Percentiles rank a stretch among this genome's conserved stretches.
Evolutionary conservation across 2,113 vertebrate genomes (phyloP).

Genomic region (Cnemophilus loriae): DNA sequence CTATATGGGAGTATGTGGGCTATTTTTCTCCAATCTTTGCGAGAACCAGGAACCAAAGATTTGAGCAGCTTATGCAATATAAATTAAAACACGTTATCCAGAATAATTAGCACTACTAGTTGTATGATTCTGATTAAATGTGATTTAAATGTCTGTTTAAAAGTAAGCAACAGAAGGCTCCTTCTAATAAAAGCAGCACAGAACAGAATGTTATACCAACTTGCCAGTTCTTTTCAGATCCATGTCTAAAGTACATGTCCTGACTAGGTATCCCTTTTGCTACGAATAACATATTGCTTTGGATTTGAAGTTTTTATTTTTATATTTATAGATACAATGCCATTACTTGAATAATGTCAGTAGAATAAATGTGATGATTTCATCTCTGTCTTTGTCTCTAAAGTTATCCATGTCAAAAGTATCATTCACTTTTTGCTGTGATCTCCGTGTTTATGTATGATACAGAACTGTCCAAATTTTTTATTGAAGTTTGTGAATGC

Average conservation of each 20-base stretch:
- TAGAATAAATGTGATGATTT: neutral
- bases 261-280: neutral
- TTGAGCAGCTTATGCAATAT: neutral
- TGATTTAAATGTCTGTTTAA: neutral
- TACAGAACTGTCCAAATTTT: neutral
- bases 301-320: neutral
- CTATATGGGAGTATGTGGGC: neutral
- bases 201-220: neutral
- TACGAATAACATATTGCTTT: neutral
- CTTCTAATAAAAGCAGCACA: neutral
- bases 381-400: neutral
- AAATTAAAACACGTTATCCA: neutral
- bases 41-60: neutral
- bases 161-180: slow-evolving; percentile 6
- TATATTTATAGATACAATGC: neutral
- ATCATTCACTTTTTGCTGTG: fast-evolving
- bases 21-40: neutral
- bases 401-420: neutral
- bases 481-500: neutral
- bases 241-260: neutral
- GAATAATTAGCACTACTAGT: neutral
- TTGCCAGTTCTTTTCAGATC: slow-evolving; percentile 28
- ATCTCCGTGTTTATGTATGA: neutral
- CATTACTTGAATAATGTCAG: neutral
- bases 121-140: neutral